Percentiles rank a stretch among this genome's conserved stretches.
Conservation (phyloP, 2,113 vertebrate genomes). For the Pomatostomus ruficeps region DNA sequence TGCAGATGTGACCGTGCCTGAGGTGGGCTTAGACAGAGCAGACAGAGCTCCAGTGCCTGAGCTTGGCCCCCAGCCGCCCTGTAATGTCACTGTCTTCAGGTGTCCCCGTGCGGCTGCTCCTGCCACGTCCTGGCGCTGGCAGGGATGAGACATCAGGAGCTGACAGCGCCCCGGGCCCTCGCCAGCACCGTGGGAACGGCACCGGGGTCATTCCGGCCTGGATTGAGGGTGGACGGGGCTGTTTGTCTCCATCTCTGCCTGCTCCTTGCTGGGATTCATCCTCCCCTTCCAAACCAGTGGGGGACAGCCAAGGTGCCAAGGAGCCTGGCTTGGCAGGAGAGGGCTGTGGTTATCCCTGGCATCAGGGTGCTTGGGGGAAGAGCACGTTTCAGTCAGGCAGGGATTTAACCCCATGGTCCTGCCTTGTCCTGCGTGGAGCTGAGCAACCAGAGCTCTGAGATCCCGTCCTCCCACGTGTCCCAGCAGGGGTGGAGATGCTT, state of each 20-base stretch:
- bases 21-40: background rate
- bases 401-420: accelerated
- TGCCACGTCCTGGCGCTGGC: background rate
- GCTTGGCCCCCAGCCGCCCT: background rate
- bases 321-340: accelerated
- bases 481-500: background rate
- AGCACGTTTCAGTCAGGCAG: background rate
- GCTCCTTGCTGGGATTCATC: background rate
- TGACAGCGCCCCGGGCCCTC: background rate
- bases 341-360: background rate
- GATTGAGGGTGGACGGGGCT: accelerated
- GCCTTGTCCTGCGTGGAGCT: background rate
- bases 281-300: background rate
- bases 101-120: background rate
- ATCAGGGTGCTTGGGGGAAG: background rate
- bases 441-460: background rate
- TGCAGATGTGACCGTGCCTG: background rate
- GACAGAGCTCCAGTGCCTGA: background rate
- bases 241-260: background rate
- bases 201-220: background rate
- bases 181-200: accelerated
- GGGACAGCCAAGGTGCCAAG: background rate
- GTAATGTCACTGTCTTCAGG: background rate
- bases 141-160: accelerated
- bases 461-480: background rate